Conservation (phyloP, 2,113 vertebrate genomes). For the Passerina amoena region DNA sequence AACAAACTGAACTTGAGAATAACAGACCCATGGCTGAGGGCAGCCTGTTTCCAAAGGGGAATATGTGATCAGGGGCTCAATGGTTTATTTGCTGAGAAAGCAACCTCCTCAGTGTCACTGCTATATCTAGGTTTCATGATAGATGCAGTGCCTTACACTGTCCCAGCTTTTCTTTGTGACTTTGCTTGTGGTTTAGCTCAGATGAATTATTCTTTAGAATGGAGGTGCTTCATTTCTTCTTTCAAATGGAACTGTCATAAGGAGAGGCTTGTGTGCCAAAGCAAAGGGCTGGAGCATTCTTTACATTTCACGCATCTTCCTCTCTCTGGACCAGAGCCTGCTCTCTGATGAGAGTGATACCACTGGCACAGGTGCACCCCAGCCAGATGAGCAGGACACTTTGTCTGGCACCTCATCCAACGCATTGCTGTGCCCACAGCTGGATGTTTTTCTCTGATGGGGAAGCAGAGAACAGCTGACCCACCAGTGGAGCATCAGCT, state of each 20-base stretch:
- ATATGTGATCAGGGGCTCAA: not conserved
- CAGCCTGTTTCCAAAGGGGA: not conserved
- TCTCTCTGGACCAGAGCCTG: not conserved
- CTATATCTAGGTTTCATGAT: not conserved
- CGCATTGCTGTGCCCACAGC: fast-evolving
- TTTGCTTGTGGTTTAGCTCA: not conserved
- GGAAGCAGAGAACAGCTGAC: not conserved
- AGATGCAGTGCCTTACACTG: not conserved
- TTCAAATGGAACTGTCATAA: not conserved
- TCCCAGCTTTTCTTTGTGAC: not conserved
- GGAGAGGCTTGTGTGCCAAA: not conserved
- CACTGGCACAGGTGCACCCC: not conserved
- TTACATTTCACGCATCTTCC: not conserved
- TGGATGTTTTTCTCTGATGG: fast-evolving
- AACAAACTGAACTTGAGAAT: constrained; percentile 15
- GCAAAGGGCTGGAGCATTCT: not conserved
- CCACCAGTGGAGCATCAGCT: fast-evolving
- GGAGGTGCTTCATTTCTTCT: not conserved
- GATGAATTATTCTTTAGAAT: not conserved
- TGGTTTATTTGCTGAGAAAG: not conserved
- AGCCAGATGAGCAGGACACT: not conserved
- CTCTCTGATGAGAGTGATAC: not conserved
- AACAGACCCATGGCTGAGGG: not conserved
- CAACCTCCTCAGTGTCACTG: not conserved
- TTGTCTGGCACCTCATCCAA: not conserved